Conservation (phyloP, 2,888 invertebrate genomes). For the Drosophila cognata region DNA sequence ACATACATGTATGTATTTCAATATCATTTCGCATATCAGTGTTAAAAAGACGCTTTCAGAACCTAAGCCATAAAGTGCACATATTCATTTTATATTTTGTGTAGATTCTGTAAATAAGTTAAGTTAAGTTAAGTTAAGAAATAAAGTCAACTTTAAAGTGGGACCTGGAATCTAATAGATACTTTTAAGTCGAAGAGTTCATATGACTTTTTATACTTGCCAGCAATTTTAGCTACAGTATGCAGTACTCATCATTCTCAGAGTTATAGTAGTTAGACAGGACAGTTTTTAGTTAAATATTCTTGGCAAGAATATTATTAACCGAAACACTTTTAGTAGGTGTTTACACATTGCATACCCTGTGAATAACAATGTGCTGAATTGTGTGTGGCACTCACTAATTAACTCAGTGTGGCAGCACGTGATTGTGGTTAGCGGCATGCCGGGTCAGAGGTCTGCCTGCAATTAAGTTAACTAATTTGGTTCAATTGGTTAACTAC, state of each 20-base stretch:
- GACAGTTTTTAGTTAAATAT: too few relatives aligned
- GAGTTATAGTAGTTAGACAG: too few relatives aligned
- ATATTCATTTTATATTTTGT: neutral
- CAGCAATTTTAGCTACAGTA: neutral
- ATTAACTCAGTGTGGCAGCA: constrained; percentile 10
- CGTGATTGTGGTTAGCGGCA: neutral
- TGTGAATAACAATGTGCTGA: neutral
- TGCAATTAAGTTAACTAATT: constrained; percentile 67
- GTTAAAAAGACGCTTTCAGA: constrained; percentile 31
- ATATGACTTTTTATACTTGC: neutral
- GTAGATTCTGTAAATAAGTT: neutral
- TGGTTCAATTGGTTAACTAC: constrained; percentile 28
- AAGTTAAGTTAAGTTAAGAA: neutral
- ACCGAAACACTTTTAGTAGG: too few relatives aligned
- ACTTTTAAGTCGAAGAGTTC: neutral
- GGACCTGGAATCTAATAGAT: neutral
- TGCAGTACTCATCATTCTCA: too few relatives aligned
- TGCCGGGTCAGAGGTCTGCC: constrained; percentile 48
- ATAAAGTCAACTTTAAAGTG: neutral
- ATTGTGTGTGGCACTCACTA: constrained; percentile 18
- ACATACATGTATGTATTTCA: constrained; percentile 6
- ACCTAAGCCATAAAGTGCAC: neutral
- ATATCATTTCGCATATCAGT: constrained; percentile 38
- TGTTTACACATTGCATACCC: neutral
- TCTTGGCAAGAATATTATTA: too few relatives aligned